Percentiles rank a stretch among this genome's conserved stretches.
Conservation (phyloP, 2,888 invertebrate genomes). For the Tenthredo notha region DNA sequence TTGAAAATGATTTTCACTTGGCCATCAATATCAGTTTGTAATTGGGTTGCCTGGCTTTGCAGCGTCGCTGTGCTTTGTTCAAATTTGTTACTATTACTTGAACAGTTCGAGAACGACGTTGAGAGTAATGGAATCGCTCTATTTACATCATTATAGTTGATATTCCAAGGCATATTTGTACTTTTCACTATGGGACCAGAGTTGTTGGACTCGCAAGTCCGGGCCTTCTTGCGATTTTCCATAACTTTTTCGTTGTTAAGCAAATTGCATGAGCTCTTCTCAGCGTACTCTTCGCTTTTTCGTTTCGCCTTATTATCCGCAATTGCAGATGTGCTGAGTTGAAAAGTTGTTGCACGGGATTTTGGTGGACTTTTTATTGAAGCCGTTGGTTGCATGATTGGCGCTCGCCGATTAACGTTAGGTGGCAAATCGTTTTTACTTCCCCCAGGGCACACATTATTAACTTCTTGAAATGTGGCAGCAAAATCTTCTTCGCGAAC, state of each 20-base stretch:
- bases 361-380: neutral
- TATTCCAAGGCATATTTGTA: constrained; percentile 9
- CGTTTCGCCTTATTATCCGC: constrained; percentile 7
- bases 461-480: neutral
- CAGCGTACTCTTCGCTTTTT: constrained; percentile 14
- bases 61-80: neutral
- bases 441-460: neutral
- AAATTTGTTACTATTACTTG: constrained; percentile 3
- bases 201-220: neutral
- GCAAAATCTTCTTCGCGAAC: constrained; percentile 67
- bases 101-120: neutral
- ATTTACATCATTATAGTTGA: neutral
- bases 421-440: neutral
- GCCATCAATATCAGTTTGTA: neutral
- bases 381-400: neutral
- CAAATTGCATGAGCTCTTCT: neutral
- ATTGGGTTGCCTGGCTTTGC: neutral
- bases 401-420: neutral
- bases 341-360: neutral
- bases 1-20: neutral
- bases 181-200: neutral
- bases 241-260: neutral
- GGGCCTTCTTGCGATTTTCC: neutral
- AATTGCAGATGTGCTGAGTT: neutral
- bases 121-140: neutral